Base-by-base conservation (phyloP, 1,140 invertebrate genomes). In the Acromyrmex echinatior region DNA sequence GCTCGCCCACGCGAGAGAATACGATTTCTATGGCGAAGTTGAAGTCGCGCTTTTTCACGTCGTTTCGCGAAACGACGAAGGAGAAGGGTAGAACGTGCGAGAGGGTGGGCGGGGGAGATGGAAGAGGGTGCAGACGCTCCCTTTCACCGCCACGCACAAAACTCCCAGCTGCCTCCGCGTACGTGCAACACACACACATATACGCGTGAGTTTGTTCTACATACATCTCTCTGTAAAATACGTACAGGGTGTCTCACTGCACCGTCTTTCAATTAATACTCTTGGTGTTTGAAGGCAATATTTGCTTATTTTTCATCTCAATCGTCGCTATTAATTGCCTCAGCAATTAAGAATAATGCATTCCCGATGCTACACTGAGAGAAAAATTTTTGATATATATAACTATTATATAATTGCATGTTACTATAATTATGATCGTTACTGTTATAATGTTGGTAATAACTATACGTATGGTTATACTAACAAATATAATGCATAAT, bases 111-210 rank as follows among this genome's bases (percentile, higher is more conserved):
- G 35, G 18, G 6, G 7, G 31, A 53, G 25, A 79, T 63, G 49
- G 21, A 66, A 39, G 68, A 82, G 80, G 80, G 80, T 82, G 80
- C 80, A 63, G 76, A 81, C 77, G 74, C 62, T 86, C 85, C 77
- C 76, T 86, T 86, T 80, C 74, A 80, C 62, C 76, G 16, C 63
- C 62, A 51, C 76, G 76, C 39, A 68, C 63, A 86, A 58, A 86
- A 53, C 63, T 65, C 3, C 14, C 63, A 66, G 62, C 81, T 79
- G 84, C 63, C n/a, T 58, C 35, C n/a, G 81, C 25, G 81, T 77
- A 60, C 68, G 58, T 65, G 58, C 56, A 45, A 45, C 39, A 45
- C 39, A 45, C 39, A 10, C 39, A 10, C 10, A 12, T 1, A 10
- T 3, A 60, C 66, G 14, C 80, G 10, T 10, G 56, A 18, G 12